Evolutionary conservation across 2,888 invertebrate species (phyloP), one percentile per base, ranked within the genome.

Genomic region (Elysia crispata): DNA sequence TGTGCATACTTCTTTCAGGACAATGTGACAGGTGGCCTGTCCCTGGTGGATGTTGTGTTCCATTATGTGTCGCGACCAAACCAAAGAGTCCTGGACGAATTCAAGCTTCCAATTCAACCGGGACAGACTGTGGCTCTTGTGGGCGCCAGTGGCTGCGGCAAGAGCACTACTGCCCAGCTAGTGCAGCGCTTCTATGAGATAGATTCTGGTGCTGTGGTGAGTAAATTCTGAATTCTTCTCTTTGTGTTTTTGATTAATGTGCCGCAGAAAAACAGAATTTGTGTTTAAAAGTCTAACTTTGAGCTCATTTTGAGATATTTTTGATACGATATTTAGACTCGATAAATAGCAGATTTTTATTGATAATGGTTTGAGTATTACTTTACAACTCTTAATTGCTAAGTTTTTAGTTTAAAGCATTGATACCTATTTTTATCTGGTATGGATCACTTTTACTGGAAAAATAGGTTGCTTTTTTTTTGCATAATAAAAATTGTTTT

Each of bases 101-200:
- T 93, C n/a, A 90, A 85, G 64, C 83, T 93, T 69, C 83, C 87
- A 28, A 88, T 93, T 8, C 85, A 87, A 23, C 86, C 86, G 30
- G 91, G 91, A 25, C 87, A 91, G 82, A 91, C 90, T 5, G 90
- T 91, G 28, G 92, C 92, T 1, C 81, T 92, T 62, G 93, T 93
- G 6, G 97, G 79, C 92, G 94, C 94, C 3, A 96, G 96, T 83
- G 97, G 97, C 0, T 96, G 96, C 89, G 97, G 97, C 18, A 97
- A 97, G 92, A 96, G 96, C 66, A 98, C 97, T 0, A 95, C 96
- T 72, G 95, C 97, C 80, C 96, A 96, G 89, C 93, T 98, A 54
- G 91, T 97, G 0, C 95, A 96, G 91, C 93, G 97, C 80, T 97
- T 96, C 91, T 97, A 98, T 90, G 96, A 92, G 79, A 86, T 89